Percentiles rank a stretch among this genome's conserved stretches.
Conservation (phyloP, 2,113 vertebrate species). For the Melanerpes aurifrons region DNA sequence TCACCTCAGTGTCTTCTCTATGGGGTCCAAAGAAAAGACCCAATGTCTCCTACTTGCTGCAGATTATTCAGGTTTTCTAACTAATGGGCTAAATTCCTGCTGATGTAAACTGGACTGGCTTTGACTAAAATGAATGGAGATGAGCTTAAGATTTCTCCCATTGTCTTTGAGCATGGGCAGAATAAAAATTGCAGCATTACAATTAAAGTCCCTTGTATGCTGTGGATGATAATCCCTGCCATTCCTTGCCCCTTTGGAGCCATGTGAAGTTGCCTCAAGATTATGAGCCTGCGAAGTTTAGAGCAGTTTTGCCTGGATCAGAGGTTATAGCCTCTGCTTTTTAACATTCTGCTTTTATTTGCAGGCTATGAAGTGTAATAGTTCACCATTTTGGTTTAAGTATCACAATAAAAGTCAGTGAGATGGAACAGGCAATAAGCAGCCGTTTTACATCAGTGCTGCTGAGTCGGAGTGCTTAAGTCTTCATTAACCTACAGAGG, state of each 20-base stretch:
- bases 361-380: conserved; percentile 85
- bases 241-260: conserved; percentile 46
- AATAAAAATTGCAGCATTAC: conserved; percentile 3
- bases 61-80: background rate
- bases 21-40: background rate
- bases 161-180: background rate
- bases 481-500: conserved; percentile 77
- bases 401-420: conserved; percentile 85
- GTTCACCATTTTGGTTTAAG: conserved; percentile 86
- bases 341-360: conserved; percentile 83
- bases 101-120: background rate
- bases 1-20: background rate
- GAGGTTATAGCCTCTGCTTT: conserved; percentile 80
- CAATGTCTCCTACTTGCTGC: background rate
- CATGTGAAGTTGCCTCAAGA: conserved; percentile 67
- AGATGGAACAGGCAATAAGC: conserved; percentile 83
- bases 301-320: conserved; percentile 73
- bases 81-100: background rate
- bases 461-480: conserved; percentile 65
- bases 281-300: conserved; percentile 72
- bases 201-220: conserved; percentile 27
- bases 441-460: conserved; percentile 79
- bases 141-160: background rate
- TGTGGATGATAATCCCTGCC: conserved; percentile 32
- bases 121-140: background rate